Conservation (phyloP, 2,113 vertebrate species). For the Aramus guarauna region DNA sequence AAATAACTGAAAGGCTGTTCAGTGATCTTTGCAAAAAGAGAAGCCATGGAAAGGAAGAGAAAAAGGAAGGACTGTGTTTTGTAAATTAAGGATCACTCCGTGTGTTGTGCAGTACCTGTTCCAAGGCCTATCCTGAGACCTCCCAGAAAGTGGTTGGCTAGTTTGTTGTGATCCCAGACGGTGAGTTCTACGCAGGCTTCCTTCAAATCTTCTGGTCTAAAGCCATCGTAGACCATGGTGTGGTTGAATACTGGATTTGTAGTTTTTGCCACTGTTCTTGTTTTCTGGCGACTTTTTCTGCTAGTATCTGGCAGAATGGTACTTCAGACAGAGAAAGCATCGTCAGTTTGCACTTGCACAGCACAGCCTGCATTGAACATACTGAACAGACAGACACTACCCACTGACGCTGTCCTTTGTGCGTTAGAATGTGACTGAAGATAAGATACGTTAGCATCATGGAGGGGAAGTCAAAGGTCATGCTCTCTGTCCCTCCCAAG, state of each 20-base stretch:
- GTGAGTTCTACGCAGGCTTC: conserved; percentile 92
- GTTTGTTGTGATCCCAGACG: conserved; percentile 90
- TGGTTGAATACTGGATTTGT: conserved; percentile 90
- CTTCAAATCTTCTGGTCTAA: conserved; percentile 83
- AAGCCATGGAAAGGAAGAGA: neutral
- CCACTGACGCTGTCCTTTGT: neutral
- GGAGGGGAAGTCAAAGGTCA: neutral
- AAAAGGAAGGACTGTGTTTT: neutral
- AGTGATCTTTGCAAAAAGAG: neutral
- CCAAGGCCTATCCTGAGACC: conserved; percentile 90
- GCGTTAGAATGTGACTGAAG: neutral
- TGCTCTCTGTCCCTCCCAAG: neutral
- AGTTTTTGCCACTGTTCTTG: conserved; percentile 83
- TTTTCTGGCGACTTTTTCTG: conserved; percentile 88
- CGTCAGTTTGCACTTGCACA: neutral
- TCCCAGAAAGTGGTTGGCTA: conserved; percentile 88
- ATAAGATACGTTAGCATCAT: neutral
- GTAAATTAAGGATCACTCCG: neutral
- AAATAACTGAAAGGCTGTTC: neutral
- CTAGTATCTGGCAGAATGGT: conserved; percentile 87
- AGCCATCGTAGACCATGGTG: conserved; percentile 93
- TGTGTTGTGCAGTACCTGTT: conserved; percentile 76
- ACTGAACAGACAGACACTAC: neutral
- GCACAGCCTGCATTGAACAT: neutral
- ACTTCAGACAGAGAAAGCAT: conserved; percentile 64